phyloP scores from a whole-genome alignment of 2,888 invertebrate species.

The Ypsolopha sequella region DNA sequence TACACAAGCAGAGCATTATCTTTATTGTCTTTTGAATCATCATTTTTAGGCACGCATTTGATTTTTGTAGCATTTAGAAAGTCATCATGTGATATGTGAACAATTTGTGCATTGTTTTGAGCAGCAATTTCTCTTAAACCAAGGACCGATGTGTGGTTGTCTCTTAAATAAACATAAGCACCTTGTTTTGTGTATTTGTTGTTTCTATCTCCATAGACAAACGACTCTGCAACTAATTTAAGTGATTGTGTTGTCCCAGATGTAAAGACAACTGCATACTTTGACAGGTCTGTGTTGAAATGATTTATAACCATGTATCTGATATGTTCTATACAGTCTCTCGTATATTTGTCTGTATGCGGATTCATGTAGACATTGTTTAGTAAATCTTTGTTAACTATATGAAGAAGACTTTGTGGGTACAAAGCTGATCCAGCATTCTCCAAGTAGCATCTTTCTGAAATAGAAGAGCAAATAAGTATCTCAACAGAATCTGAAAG shows the following conservation, averaged over 20 bases:
- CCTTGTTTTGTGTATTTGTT: constrained; percentile 49
- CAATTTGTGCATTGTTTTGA: constrained; percentile 63
- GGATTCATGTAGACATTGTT: constrained; percentile 91
- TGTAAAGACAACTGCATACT: constrained; percentile 94
- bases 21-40: constrained; percentile 20
- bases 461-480: constrained; percentile 18
- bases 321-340: constrained; percentile 87
- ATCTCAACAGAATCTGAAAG: no score
- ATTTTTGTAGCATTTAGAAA: constrained; percentile 49
- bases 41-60: constrained; percentile 6
- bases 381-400: constrained; percentile 74
- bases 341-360: constrained; percentile 87
- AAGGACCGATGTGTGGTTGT: constrained; percentile 96
- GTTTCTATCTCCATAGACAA: constrained; percentile 41
- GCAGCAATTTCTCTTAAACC: constrained; percentile 87
- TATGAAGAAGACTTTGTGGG: constrained; percentile 78
- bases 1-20: constrained; percentile 78
- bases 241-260: constrained; percentile 91
- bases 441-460: constrained; percentile 86
- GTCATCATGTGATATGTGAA: constrained; percentile 71
- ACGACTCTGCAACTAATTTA: constrained; percentile 86
- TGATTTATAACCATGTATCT: constrained; percentile 86
- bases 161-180: constrained; percentile 83
- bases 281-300: constrained; percentile 84
- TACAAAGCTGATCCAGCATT: constrained; percentile 91